phyloP scores from a whole-genome alignment of 2,888 invertebrate genomes.

The Drosophila setosimentum region DNA sequence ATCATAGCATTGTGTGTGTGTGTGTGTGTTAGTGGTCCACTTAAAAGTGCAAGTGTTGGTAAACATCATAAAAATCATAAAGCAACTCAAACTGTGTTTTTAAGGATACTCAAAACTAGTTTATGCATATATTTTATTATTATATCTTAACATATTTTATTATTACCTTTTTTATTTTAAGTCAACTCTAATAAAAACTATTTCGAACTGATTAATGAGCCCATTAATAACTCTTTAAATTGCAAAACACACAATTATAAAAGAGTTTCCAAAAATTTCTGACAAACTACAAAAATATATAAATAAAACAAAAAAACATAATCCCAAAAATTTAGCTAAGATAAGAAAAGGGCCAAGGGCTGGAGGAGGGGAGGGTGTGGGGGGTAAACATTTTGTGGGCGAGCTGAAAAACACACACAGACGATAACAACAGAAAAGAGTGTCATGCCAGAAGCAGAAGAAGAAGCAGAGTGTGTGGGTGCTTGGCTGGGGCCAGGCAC shows the following conservation, averaged over 20 bases:
- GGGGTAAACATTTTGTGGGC: conserved; percentile 70
- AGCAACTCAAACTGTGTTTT: not conserved
- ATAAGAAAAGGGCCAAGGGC: conserved; percentile 57
- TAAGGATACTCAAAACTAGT: not conserved
- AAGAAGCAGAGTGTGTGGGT: conserved; percentile 22
- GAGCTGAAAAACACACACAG: conserved; percentile 36
- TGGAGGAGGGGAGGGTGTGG: conserved; percentile 21
- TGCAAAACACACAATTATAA: not conserved
- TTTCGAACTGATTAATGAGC: not conserved
- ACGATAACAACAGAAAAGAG: conserved; percentile 46
- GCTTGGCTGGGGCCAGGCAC: conserved; percentile 11
- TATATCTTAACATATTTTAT: not conserved
- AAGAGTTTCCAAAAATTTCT: conserved; percentile 4
- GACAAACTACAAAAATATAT: not conserved
- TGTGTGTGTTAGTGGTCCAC: not conserved
- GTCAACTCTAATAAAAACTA: not conserved
- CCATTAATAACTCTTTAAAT: conserved; percentile 3
- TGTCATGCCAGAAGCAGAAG: conserved; percentile 67
- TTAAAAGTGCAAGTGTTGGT: conserved; percentile 41
- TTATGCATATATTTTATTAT: not conserved
- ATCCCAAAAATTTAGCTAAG: conserved; percentile 23
- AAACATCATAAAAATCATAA: not conserved
- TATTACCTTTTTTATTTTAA: not conserved
- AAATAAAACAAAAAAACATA: not conserved
- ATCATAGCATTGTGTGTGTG: conserved; percentile 8